phyloP scores from a whole-genome alignment of 2,113 vertebrate genomes.

The Siphamia tubifer region DNA sequence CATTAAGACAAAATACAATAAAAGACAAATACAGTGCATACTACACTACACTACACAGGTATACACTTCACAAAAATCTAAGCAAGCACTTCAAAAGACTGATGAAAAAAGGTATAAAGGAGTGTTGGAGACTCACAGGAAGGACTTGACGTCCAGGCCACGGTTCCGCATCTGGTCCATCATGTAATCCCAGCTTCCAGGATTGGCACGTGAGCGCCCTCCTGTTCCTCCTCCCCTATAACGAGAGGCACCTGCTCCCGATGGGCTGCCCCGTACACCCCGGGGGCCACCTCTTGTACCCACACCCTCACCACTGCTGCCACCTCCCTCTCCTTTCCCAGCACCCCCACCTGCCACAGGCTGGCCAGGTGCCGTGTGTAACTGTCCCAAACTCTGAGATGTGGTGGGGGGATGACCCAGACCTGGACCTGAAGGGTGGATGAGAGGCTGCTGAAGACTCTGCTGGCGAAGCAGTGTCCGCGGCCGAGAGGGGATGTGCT shows the following conservation, averaged over 20 bases:
- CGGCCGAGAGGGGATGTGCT: constrained; percentile 91
- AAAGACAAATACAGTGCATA: neutral
- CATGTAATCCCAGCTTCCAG: constrained; percentile 98
- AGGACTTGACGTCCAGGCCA: constrained; percentile 98
- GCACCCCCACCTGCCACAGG: constrained; percentile 83
- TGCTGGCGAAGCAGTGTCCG: constrained; percentile 94
- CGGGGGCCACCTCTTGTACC: constrained; percentile 71
- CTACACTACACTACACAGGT: neutral
- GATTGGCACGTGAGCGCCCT: constrained; percentile 84
- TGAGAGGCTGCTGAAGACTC: constrained; percentile 95
- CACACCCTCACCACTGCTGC: constrained; percentile 68
- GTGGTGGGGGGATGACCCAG: constrained; percentile 89
- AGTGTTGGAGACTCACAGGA: constrained; percentile 89
- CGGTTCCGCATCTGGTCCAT: constrained; percentile 97
- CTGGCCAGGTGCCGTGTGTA: constrained; percentile 82
- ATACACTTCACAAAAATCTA: neutral
- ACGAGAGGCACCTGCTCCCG: constrained; percentile 85
- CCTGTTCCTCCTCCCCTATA: constrained; percentile 80
- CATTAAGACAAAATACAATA: neutral
- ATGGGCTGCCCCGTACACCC: constrained; percentile 73
- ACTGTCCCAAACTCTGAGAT: constrained; percentile 96
- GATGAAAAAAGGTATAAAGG: neutral
- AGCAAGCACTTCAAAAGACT: neutral
- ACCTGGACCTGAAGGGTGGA: constrained; percentile 84
- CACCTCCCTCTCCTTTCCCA: constrained; percentile 74